Conservation (phyloP, 1,140 invertebrate species). For the Drosophila burlai region DNA sequence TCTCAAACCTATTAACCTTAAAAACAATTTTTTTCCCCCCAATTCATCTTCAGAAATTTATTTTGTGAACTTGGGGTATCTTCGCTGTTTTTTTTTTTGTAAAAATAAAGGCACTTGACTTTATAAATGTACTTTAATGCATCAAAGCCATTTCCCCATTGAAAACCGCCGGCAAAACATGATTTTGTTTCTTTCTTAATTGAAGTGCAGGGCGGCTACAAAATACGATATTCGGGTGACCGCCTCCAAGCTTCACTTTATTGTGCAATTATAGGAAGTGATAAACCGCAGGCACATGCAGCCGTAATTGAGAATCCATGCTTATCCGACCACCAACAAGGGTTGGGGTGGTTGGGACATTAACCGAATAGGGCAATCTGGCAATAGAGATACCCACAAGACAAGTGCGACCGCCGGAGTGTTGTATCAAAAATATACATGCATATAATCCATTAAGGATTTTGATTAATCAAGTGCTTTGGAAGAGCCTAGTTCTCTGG, state of each 20-base stretch:
- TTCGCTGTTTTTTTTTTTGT: slow-evolving; percentile 15
- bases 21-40: neutral
- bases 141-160: slow-evolving; percentile 10
- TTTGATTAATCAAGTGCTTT: slow-evolving; percentile 41
- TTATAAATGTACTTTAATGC: slow-evolving; percentile 21
- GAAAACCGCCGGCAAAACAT: slow-evolving; percentile 1
- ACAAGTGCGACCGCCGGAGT: slow-evolving; percentile 33
- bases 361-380: slow-evolving; percentile 47
- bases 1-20: neutral
- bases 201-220: slow-evolving; percentile 15
- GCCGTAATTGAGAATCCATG: slow-evolving; percentile 43
- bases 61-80: slow-evolving; percentile 21
- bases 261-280: slow-evolving; percentile 39
- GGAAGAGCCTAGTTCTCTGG: neutral
- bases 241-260: slow-evolving; percentile 29
- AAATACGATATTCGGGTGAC: slow-evolving; percentile 17
- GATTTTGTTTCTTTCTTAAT: slow-evolving; percentile 24
- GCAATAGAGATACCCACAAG: slow-evolving; percentile 16
- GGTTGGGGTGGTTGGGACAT: slow-evolving; percentile 12
- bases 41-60: neutral
- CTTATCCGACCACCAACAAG: slow-evolving; percentile 17
- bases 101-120: slow-evolving; percentile 43
- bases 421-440: slow-evolving; percentile 29
- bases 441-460: slow-evolving; percentile 34
- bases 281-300: slow-evolving; percentile 45